Percentiles rank a stretch among this genome's conserved stretches.
phyloP scores from a whole-genome alignment of 2,113 vertebrate species.

The Mustelus asterias region DNA sequence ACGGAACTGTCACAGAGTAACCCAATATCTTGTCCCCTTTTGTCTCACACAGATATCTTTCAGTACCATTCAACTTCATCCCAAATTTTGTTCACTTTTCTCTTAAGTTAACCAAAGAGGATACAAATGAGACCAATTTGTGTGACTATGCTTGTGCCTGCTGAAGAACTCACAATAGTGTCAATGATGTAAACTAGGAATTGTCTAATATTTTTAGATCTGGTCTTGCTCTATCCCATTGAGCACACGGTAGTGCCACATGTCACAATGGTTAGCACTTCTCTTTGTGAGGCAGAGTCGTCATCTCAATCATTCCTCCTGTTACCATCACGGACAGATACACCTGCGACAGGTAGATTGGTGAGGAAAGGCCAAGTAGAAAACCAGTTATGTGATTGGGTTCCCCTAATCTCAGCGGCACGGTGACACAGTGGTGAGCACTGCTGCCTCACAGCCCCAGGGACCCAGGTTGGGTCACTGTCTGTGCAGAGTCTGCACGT shows the following conservation, averaged over 20 bases:
- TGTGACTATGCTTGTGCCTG: neutral
- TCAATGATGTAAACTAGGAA: neutral
- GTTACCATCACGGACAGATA: neutral
- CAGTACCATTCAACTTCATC: neutral
- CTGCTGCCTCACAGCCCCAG: no score
- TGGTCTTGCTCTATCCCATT: neutral
- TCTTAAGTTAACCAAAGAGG: neutral
- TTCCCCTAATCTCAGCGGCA: neutral
- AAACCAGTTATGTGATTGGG: neutral
- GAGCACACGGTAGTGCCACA: neutral
- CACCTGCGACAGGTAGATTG: neutral
- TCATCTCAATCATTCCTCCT: neutral
- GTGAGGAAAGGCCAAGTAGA: neutral
- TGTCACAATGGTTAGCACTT: neutral
- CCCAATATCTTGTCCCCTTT: neutral
- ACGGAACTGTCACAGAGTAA: neutral
- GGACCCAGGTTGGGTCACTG: no score
- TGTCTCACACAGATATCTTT: neutral
- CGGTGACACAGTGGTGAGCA: no score
- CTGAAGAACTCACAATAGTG: neutral
- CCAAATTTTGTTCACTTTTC: neutral
- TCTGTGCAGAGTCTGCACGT: no score
- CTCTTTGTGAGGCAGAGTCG: neutral
- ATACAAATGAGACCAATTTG: neutral
- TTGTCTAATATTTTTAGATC: neutral